Evolutionary conservation across 2,797 vertebrate species (phyloP), one percentile per base, ranked within the genome.

Genomic region (Oryzias dopingdopingensis): DNA sequence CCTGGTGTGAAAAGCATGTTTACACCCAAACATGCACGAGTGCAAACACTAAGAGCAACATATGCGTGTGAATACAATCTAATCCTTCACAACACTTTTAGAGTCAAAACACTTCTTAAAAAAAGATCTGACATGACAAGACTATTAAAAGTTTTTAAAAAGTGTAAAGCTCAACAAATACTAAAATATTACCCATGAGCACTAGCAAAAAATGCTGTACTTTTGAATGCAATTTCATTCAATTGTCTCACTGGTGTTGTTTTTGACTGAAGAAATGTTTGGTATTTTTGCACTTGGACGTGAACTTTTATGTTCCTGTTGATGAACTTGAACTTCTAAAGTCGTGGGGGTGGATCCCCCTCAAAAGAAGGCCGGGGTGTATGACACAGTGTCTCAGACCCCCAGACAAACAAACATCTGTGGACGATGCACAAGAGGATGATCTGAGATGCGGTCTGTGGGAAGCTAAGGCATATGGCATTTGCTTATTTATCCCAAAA

Each of bases 321-420:
- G 45, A 72, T 75, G 81, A 83, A 81, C 83, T 72, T 82, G 67
- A 84, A 80, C 75, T 79, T 79, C 60, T 76, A 83, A 82, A 42
- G 66, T 66, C 41, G 10, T 40, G 24, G 54, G 62, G 65, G 65
- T 59, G 59, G 67, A 52, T 68, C 62, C 60, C 16, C 49, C 82
- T 52, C 54, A 8, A 68, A 73, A 81, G 80, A 78, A 77, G 59
- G 64, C 58, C 20, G 56, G 59, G 62, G 14, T 42, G 4, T 40
- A 72, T 83, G 83, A 82, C 37, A 62, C 67, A 72, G 65, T 17
- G 76, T 79, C 81, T 86, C 67, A 44, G 58, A 49, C 72, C 78
- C 77, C 65, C 56, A 61, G 63, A 46, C 79, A 80, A 85, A 85
- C 70, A 78, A 76, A 82, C 63, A 65, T 70, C 72, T 72, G 51